A percentile compares a stretch with the other conserved stretches of the same genome.
These are phyloP conservation scores for Decapterus maruadsi DNA, from an alignment of 2,797 vertebrate genomes.

Conservation along the genomic window DNA sequence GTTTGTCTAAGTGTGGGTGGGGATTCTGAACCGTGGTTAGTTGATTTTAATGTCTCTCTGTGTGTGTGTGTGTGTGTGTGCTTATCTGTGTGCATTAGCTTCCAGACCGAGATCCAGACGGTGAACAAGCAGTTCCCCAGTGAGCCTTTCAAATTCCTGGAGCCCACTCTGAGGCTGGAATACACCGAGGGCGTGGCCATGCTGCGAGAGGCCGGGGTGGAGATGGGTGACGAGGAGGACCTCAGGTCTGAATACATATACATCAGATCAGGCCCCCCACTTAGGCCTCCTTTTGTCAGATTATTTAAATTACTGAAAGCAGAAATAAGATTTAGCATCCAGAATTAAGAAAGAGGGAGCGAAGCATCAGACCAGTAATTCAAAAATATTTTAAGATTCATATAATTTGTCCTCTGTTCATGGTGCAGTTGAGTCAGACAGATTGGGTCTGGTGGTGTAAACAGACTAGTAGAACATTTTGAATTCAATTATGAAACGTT, in stretches of 20 bases:
- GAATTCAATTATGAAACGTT: no score
- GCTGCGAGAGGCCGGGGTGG: constrained; percentile 94
- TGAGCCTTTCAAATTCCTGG: constrained; percentile 98
- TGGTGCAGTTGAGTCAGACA: background rate
- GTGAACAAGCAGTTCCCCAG: constrained; percentile 95
- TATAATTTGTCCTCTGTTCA: background rate
- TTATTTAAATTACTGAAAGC: constrained; percentile 16
- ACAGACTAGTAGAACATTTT: background rate
- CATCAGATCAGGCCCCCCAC: background rate
- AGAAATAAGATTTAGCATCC: background rate
- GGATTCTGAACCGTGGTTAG: background rate
- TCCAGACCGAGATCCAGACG: constrained; percentile 96
- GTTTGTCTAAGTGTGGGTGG: background rate
- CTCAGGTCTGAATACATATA: constrained; percentile 90
- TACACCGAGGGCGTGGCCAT: constrained; percentile 94
- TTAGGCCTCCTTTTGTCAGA: constrained; percentile 13
- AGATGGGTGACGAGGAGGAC: constrained; percentile 98
- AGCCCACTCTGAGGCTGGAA: constrained; percentile 96
- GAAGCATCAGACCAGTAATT: constrained; percentile 16
- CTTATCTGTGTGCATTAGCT: constrained; percentile 79
- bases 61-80: background rate
- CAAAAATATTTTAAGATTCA: background rate
- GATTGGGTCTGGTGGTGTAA: background rate
- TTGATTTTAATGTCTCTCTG: background rate
- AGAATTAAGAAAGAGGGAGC: constrained; percentile 1